Evolutionary conservation across 2,113 vertebrate species (phyloP).

Genomic region (Myrmecobius fasciatus): DNA sequence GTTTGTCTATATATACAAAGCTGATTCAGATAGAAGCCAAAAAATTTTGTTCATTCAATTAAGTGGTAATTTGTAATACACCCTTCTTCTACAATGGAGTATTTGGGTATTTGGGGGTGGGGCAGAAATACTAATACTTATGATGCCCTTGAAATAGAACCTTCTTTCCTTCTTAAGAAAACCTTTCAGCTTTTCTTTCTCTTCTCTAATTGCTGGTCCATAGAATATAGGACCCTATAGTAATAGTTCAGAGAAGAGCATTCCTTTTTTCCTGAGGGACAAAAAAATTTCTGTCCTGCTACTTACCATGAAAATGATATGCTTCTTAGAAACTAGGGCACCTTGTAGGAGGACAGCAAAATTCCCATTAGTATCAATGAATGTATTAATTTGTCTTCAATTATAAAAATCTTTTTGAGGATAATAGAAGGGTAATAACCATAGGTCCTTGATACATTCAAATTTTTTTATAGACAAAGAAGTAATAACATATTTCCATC

Average conservation of each 20-base stretch:
- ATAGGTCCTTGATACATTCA: constrained; percentile 42
- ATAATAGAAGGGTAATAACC: constrained; percentile 12
- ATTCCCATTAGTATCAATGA: constrained; percentile 36
- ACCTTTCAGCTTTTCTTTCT: not conserved
- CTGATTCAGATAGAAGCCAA: constrained; percentile 43
- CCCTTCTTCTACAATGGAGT: constrained; percentile 17
- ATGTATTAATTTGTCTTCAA: constrained; percentile 52
- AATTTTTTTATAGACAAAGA: constrained; percentile 60
- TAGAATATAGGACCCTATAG: not conserved
- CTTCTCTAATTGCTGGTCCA: not conserved
- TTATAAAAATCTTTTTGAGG: constrained; percentile 51
- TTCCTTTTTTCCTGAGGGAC: not conserved
- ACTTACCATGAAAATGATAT: constrained; percentile 35
- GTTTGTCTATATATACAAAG: constrained; percentile 1
- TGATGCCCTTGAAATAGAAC: not conserved
- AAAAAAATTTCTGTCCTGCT: constrained; percentile 7
- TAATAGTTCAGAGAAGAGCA: not conserved
- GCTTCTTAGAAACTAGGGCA: constrained; percentile 35
- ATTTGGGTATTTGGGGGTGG: constrained; percentile 26
- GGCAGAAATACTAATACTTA: constrained; percentile 12
- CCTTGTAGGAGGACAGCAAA: constrained; percentile 45
- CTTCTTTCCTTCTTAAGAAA: not conserved
- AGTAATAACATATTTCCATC: constrained; percentile 60
- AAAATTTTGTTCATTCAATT: constrained; percentile 27
- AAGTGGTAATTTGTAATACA: constrained; percentile 24